phyloP scores from a whole-genome alignment of 2,888 invertebrate species.

The Parnassius mnemosyne region DNA sequence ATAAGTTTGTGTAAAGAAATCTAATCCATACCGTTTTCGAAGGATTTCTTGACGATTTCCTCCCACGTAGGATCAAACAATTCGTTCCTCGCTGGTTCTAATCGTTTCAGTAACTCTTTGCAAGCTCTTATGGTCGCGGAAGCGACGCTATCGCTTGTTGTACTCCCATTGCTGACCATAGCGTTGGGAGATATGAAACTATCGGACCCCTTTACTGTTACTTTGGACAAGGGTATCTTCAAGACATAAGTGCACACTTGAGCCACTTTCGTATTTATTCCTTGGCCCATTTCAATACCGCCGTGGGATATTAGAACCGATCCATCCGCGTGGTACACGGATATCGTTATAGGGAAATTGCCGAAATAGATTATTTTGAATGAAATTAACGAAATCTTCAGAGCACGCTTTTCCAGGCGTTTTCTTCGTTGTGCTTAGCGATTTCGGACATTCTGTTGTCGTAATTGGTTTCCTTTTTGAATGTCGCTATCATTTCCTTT shows the following conservation, averaged over 20 bases:
- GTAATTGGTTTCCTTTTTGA: constrained; percentile 80
- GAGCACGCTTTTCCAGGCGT: constrained; percentile 88
- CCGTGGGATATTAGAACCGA: constrained; percentile 84
- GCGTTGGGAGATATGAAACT: constrained; percentile 84
- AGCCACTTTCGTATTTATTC: constrained; percentile 84
- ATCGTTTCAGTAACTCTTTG: constrained; percentile 62
- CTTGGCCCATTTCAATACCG: constrained; percentile 88
- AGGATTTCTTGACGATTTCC: constrained; percentile 73
- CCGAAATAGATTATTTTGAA: constrained; percentile 78
- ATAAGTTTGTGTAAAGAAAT: no score
- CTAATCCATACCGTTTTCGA: constrained; percentile 50
- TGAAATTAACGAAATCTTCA: constrained; percentile 83
- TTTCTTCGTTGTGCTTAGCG: constrained; percentile 80
- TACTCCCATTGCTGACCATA: constrained; percentile 84
- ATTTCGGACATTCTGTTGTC: constrained; percentile 73
- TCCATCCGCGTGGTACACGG: constrained; percentile 85
- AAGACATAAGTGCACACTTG: constrained; percentile 86
- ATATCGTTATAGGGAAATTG: constrained; percentile 80
- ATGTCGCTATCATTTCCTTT: constrained; percentile 77
- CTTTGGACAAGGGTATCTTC: constrained; percentile 82
- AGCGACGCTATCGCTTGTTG: constrained; percentile 85
- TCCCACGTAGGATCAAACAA: constrained; percentile 73
- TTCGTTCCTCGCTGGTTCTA: constrained; percentile 62
- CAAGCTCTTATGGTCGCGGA: constrained; percentile 79
- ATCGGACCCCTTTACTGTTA: constrained; percentile 83